phyloP scores from a whole-genome alignment of 2,888 invertebrate species.

The Hirtodrosophila confusa region DNA sequence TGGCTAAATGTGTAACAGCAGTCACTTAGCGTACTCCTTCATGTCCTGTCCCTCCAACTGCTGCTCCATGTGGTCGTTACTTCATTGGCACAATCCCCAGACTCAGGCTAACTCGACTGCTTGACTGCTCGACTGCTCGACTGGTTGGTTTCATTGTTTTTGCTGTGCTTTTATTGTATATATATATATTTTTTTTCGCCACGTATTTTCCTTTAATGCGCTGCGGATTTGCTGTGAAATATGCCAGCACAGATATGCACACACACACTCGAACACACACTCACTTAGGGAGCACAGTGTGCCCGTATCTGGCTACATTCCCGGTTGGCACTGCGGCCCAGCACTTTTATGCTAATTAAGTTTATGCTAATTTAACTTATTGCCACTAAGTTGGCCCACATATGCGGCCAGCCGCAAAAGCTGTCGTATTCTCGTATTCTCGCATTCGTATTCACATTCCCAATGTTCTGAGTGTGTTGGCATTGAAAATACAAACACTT shows the following conservation, averaged over 20 bases:
- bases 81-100: constrained; percentile 77
- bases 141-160: constrained; percentile 69
- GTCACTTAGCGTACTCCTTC: constrained; percentile 65
- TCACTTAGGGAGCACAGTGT: constrained; percentile 11
- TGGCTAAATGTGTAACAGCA: constrained; percentile 64
- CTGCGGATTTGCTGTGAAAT: constrained; percentile 78
- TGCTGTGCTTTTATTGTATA: constrained; percentile 53
- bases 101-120: constrained; percentile 38
- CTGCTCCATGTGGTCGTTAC: constrained; percentile 62
- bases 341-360: constrained; percentile 79
- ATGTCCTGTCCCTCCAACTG: constrained; percentile 1
- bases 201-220: constrained; percentile 77
- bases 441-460: constrained; percentile 16
- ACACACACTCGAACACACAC: constrained; percentile 15
- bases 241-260: constrained; percentile 47
- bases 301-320: constrained; percentile 54
- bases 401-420: constrained; percentile 73
- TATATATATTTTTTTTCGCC: constrained; percentile 57
- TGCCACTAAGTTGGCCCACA: constrained; percentile 77
- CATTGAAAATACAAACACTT: constrained; percentile 42
- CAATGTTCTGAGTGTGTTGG: constrained; percentile 2
- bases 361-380: constrained; percentile 79
- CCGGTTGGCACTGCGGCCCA: constrained; percentile 68
- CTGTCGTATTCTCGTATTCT: constrained; percentile 28
- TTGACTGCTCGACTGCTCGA: constrained; percentile 26